A percentile compares a stretch with the other conserved stretches of the same genome.
phyloP scores from a whole-genome alignment of 2,888 invertebrate genomes.

The Acanthococcus lagerstroemiae region DNA sequence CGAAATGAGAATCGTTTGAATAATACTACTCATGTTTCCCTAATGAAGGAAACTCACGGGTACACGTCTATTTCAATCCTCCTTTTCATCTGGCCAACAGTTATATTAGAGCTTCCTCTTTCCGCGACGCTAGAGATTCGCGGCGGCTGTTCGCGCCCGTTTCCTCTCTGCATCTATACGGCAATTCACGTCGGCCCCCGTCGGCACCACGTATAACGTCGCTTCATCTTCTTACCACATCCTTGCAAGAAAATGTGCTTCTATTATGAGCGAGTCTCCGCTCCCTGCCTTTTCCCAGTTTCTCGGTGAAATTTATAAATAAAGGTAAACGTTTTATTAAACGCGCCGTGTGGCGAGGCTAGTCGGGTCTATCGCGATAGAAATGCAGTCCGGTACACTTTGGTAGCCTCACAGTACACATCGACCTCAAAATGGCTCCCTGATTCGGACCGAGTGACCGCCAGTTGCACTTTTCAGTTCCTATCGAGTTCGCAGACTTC shows the following conservation, averaged over 20 bases:
- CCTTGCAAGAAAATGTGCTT: conserved; percentile 26
- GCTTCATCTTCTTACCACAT: conserved; percentile 24
- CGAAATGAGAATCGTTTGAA: conserved; percentile 31
- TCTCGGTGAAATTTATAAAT: neutral
- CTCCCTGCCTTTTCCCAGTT: neutral
- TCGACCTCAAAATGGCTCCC: no score
- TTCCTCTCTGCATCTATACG: neutral
- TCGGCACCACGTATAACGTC: conserved; percentile 5
- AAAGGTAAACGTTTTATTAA: neutral
- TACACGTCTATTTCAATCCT: neutral
- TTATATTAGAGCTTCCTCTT: no score
- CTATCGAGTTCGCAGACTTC: no score
- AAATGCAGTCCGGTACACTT: no score
- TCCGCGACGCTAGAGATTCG: no score
- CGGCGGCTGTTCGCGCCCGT: no score
- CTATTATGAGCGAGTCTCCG: conserved; percentile 15
- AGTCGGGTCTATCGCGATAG: no score
- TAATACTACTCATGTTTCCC: conserved; percentile 33
- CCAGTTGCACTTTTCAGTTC: no score
- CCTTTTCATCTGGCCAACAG: conserved; percentile 24
- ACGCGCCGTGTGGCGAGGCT: no score
- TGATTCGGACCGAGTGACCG: no score
- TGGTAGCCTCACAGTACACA: no score
- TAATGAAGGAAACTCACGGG: conserved; percentile 30
- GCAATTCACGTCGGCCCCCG: neutral